Evolutionary conservation across 2,888 invertebrate species (phyloP), one percentile per base, ranked within the genome.

Genomic region (Silvanus unidentatus): DNA sequence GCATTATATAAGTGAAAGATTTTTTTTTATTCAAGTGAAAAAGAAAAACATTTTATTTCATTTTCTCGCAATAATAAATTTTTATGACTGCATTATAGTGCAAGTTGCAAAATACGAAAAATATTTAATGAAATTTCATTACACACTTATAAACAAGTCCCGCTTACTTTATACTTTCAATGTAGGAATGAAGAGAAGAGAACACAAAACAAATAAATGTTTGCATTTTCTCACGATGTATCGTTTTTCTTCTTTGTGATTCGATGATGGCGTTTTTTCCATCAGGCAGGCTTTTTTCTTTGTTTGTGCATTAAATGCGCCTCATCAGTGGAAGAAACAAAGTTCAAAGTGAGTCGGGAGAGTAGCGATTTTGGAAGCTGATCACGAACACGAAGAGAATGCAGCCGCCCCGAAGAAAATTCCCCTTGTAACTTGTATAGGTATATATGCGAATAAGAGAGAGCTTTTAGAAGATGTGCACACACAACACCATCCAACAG

Each of bases 171-270:
- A n/a, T n/a, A n/a, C n/a, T n/a, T n/a, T n/a, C n/a, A n/a, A n/a
- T n/a, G n/a, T n/a, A n/a, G n/a, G n/a, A n/a, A n/a, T n/a, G n/a
- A n/a, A n/a, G n/a, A n/a, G n/a, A n/a, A n/a, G n/a, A n/a, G n/a
- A n/a, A n/a, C n/a, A 22, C 22, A 22, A 22, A 22, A 22, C 22
- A 22, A n/a, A 22, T 50, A 49, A 52, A 50, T 54, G 52, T 52
- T 52, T 47, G 50, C 52, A 54, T 54, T 54, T 54, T 54, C 54
- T 54, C 54, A 54, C 54, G 54, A 43, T 44, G 48, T 30, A 45
- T 48, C 48, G 45, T 42, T 53, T 50, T 32, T 22, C 22, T 22
- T 22, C 22, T 22, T 22, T 5, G 4, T 5, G 22, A 22, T 22
- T 22, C 22, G 22, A 22, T 22, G 22, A 3, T 22, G 22, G 22